phyloP scores from a whole-genome alignment of 2,888 invertebrate species.

The Lepidochitona cinerea region DNA sequence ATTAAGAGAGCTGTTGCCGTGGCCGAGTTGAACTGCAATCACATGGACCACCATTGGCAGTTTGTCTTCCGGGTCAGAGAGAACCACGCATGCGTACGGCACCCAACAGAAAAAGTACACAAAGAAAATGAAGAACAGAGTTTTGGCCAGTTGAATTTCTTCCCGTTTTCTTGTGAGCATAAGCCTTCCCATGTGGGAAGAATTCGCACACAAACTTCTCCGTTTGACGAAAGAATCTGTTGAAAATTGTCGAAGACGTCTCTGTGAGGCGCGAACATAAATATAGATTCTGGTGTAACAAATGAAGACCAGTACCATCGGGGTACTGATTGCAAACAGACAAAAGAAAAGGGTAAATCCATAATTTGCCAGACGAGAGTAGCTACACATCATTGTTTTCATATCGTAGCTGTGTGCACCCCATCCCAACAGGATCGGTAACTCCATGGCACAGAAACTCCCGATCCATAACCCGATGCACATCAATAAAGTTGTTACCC shows the following conservation, averaged over 20 bases:
- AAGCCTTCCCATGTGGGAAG: background rate
- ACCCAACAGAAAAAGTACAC: conserved; percentile 47
- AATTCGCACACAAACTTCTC: background rate
- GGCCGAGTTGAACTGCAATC: conserved; percentile 40
- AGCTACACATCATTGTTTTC: conserved; percentile 50
- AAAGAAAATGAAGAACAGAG: conserved; percentile 45
- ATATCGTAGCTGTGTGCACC: conserved; percentile 48
- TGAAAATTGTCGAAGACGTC: conserved; percentile 4
- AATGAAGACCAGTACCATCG: conserved; percentile 36
- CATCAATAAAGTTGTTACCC: conserved; percentile 33
- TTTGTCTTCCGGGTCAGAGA: conserved; percentile 36
- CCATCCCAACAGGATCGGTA: conserved; percentile 50
- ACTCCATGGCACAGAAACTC: conserved; percentile 29
- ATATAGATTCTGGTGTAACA: conserved; percentile 37
- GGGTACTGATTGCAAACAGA: conserved; percentile 31
- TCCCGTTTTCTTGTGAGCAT: conserved; percentile 17
- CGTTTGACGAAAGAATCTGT: background rate
- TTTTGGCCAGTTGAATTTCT: conserved; percentile 44
- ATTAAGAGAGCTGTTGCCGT: conserved; percentile 48
- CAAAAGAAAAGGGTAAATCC: conserved; percentile 46
- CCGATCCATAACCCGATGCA: conserved; percentile 37
- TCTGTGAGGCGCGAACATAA: conserved; percentile 27
- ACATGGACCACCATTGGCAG: conserved; percentile 45
- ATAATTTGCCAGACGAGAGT: conserved; percentile 42
- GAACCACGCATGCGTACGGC: conserved; percentile 37